Evolutionary conservation across 2,113 vertebrate genomes (phyloP).

Genomic region (Microcebus ravelobensis): DNA sequence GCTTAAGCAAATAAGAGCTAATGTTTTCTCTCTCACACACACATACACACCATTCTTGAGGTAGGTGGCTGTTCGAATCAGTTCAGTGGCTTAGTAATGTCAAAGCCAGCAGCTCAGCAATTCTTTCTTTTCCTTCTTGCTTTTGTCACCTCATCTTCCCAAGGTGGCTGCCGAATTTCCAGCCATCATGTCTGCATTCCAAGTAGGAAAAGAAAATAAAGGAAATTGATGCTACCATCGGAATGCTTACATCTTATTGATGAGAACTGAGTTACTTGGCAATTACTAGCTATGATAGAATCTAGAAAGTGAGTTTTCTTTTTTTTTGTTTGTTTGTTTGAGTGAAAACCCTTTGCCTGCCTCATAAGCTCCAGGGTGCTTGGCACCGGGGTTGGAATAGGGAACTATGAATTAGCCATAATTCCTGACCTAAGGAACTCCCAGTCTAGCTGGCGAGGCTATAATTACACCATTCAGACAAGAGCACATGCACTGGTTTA

Average conservation of each 20-base stretch:
- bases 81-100: background rate
- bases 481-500: background rate
- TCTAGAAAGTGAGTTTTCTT: background rate
- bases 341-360: background rate
- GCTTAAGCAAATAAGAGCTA: background rate
- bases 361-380: background rate
- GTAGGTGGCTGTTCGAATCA: background rate
- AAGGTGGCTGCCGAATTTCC: background rate
- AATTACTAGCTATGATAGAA: background rate
- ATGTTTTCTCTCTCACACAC: background rate
- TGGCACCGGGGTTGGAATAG: accelerated
- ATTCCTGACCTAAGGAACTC: background rate
- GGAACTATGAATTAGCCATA: background rate
- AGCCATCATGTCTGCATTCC: background rate
- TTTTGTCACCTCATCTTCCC: background rate
- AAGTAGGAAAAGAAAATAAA: background rate
- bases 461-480: background rate
- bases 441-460: background rate
- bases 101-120: background rate
- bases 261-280: background rate
- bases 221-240: background rate
- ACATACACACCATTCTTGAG: background rate
- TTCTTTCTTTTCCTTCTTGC: background rate
- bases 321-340: background rate
- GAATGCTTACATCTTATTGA: background rate